phyloP scores from a whole-genome alignment of 2,797 vertebrate genomes.

The Fistularia tabacaria region DNA sequence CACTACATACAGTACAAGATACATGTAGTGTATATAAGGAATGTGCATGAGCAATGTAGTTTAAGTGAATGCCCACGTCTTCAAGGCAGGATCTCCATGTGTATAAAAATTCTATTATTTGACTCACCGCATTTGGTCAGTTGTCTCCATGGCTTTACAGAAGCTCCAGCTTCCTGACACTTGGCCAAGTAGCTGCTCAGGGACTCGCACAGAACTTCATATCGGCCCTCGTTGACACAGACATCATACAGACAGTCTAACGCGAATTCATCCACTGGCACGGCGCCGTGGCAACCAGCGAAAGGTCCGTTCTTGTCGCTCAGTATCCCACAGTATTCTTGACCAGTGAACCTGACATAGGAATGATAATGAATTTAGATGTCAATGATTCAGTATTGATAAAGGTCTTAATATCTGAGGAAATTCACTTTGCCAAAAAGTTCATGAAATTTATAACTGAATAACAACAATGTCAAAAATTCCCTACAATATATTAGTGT shows the following conservation, averaged over 20 bases:
- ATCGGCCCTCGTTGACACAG: constrained; percentile 17
- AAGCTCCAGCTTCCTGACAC: constrained; percentile 17
- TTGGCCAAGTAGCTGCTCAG: constrained; percentile 14
- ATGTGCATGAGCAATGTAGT: too few species aligned
- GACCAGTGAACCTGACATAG: constrained; percentile 20
- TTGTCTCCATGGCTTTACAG: constrained; percentile 17
- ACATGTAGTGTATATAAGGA: too few species aligned
- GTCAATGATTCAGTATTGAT: background rate
- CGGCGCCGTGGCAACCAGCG: constrained; percentile 5
- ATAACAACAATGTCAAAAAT: too few species aligned
- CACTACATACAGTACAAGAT: too few species aligned
- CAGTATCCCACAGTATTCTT: constrained; percentile 27
- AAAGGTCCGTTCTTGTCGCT: constrained; percentile 23
- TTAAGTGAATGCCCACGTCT: too few species aligned
- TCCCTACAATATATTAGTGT: too few species aligned
- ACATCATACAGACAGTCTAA: constrained; percentile 32
- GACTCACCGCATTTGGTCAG: constrained; percentile 23
- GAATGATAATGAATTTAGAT: background rate
- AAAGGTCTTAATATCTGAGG: background rate
- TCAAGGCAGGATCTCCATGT: background rate
- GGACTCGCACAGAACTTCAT: constrained; percentile 21
- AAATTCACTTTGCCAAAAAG: too few species aligned
- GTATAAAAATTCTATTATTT: background rate
- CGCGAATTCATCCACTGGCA: constrained; percentile 1
- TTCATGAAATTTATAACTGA: too few species aligned